Evolutionary conservation across 2,113 vertebrate species (phyloP).

Genomic region (Xyliphius kryptos): DNA sequence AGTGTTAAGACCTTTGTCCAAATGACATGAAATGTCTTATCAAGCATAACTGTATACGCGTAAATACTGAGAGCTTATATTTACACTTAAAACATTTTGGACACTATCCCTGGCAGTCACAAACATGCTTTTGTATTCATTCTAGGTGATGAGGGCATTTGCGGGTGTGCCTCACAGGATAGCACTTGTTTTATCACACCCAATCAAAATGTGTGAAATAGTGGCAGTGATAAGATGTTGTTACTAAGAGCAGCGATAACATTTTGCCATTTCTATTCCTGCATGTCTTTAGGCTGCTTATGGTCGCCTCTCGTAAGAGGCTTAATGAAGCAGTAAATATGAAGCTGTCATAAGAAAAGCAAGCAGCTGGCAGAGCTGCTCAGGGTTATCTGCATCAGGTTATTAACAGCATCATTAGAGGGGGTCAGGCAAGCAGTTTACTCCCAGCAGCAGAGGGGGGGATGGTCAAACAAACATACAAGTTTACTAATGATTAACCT

Average conservation of each 20-base stretch:
- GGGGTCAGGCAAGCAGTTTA: slow-evolving; percentile 67
- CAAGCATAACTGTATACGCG: too few relatives aligned
- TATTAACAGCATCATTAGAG: slow-evolving; percentile 78
- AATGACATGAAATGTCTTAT: too few relatives aligned
- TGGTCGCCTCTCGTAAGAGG: slow-evolving; percentile 31
- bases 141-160: too few relatives aligned
- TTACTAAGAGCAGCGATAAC: slow-evolving; percentile 19
- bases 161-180: too few relatives aligned
- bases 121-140: too few relatives aligned
- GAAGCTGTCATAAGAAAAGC: slow-evolving; percentile 79
- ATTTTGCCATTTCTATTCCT: slow-evolving; percentile 15
- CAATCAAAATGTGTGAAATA: too few relatives aligned
- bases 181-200: too few relatives aligned
- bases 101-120: too few relatives aligned
- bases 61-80: too few relatives aligned
- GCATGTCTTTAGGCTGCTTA: slow-evolving; percentile 25
- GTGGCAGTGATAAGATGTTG: not conserved
- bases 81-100: too few relatives aligned
- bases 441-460: slow-evolving; percentile 65
- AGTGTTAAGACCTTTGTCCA: too few relatives aligned
- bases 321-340: slow-evolving; percentile 87
- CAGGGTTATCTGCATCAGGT: slow-evolving; percentile 63
- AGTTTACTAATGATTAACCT: slow-evolving; percentile 26
- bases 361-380: slow-evolving; percentile 77
- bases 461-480: slow-evolving; percentile 74